Evolutionary conservation across 1,140 invertebrate genomes (phyloP).

Genomic region (Anagrus nilaparvatae): DNA sequence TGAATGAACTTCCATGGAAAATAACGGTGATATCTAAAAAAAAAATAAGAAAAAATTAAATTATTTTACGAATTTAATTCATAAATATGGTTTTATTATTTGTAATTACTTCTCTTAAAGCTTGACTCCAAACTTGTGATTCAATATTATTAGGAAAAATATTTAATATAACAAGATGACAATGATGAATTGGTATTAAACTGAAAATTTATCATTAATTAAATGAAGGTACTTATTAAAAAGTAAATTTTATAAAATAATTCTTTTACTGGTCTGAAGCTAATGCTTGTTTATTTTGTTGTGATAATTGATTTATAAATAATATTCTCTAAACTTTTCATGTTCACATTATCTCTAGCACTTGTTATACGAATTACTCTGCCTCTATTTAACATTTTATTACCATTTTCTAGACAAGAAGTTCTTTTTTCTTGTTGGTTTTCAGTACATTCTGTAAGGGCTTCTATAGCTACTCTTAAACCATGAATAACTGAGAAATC

Average conservation of each 20-base stretch:
- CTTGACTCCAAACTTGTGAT: slow-evolving; percentile 60
- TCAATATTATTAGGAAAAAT: slow-evolving; percentile 70
- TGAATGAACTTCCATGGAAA: slow-evolving; percentile 59
- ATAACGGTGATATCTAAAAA: slow-evolving; percentile 49
- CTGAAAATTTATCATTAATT: slow-evolving; percentile 42
- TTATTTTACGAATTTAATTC: slow-evolving; percentile 10
- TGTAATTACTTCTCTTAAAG: slow-evolving; percentile 47
- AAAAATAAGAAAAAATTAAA: slow-evolving; percentile 7
- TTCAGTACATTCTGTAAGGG: slow-evolving; percentile 70
- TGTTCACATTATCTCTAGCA: slow-evolving; percentile 70
- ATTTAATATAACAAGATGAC: slow-evolving; percentile 82
- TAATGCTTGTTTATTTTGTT: slow-evolving; percentile 69
- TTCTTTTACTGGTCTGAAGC: slow-evolving; percentile 46
- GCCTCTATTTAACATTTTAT: slow-evolving; percentile 55
- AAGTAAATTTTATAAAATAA: slow-evolving; percentile 10
- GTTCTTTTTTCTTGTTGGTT: slow-evolving; percentile 52
- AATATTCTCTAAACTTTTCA: slow-evolving; percentile 77
- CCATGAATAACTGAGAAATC: slow-evolving; percentile 74
- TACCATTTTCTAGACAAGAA: slow-evolving; percentile 47
- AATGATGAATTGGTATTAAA: slow-evolving; percentile 67
- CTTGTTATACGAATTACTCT: slow-evolving; percentile 83
- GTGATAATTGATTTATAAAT: slow-evolving; percentile 63
- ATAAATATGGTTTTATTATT: not conserved
- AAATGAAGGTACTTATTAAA: slow-evolving; percentile 16
- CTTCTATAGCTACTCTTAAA: slow-evolving; percentile 76